phyloP scores from a whole-genome alignment of 2,888 invertebrate species.

The Neelides folsomi region DNA sequence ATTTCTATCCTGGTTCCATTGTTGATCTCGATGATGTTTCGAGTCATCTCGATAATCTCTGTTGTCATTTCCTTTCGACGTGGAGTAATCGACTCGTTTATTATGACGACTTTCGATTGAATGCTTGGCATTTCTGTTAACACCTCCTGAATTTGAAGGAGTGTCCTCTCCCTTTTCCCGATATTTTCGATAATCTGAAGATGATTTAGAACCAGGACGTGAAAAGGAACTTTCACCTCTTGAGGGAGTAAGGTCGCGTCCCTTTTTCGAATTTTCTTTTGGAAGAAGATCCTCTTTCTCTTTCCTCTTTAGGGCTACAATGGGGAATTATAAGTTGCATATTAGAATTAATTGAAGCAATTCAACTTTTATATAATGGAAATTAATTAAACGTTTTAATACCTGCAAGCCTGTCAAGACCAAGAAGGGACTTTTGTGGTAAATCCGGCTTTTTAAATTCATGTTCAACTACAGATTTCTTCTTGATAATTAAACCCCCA shows the following conservation, averaged over 20 bases:
- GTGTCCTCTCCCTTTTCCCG: slow-evolving; percentile 72
- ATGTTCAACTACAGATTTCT: slow-evolving; percentile 43
- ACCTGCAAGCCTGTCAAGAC: slow-evolving; percentile 70
- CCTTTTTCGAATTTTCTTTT: slow-evolving; percentile 34
- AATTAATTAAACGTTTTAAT: slow-evolving; percentile 2
- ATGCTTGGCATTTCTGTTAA: slow-evolving; percentile 62
- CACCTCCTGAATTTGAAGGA: slow-evolving; percentile 86
- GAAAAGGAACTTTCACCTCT: slow-evolving; percentile 13
- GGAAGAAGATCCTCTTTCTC: slow-evolving; percentile 34
- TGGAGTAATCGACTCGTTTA: slow-evolving; percentile 56
- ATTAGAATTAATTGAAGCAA: neutral
- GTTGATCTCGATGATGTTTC: slow-evolving; percentile 30
- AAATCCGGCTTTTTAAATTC: slow-evolving; percentile 52
- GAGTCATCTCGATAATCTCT: slow-evolving; percentile 34
- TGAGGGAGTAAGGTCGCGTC: slow-evolving; percentile 26
- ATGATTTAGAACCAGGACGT: slow-evolving; percentile 1
- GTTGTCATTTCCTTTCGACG: slow-evolving; percentile 46
- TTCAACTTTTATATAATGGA: no score
- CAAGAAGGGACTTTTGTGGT: slow-evolving; percentile 58
- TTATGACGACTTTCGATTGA: slow-evolving; percentile 53
- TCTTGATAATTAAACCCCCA: slow-evolving; percentile 60
- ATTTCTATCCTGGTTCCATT: slow-evolving; percentile 30
- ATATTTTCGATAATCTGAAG: slow-evolving; percentile 40
- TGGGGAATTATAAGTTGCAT: no score
- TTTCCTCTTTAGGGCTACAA: slow-evolving; percentile 36